Conservation (phyloP, 2,888 invertebrate species). For the Tethea ocularis region DNA sequence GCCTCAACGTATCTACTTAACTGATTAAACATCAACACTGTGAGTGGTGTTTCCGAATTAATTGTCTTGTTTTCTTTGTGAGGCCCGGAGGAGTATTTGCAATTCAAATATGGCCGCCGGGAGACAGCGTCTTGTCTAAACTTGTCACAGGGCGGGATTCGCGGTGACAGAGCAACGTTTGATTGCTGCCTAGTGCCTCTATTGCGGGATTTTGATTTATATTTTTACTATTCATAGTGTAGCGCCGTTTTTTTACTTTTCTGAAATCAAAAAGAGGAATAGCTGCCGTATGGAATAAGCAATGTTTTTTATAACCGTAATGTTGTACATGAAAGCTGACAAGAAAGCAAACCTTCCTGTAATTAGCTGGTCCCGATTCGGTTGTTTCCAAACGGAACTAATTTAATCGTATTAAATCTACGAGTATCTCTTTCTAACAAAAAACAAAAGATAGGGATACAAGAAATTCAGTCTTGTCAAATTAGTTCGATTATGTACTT, state of each 20-base stretch:
- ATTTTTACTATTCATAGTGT: neutral
- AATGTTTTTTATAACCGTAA: no score
- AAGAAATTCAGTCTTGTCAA: no score
- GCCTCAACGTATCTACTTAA: conserved; percentile 49
- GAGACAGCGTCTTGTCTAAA: conserved; percentile 38
- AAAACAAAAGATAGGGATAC: no score
- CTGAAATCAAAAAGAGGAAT: neutral
- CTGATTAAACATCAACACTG: conserved; percentile 66
- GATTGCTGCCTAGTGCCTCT: conserved; percentile 6
- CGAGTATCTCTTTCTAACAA: no score
- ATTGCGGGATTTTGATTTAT: conserved; percentile 1
- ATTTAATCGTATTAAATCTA: no score
- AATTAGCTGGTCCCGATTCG: no score
- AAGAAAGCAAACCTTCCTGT: no score
- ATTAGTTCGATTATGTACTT: no score
- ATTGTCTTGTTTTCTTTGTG: conserved; percentile 76
- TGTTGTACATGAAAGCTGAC: no score
- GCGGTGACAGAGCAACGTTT: conserved; percentile 13
- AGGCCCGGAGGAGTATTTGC: conserved; percentile 56
- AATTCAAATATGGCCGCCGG: conserved; percentile 61
- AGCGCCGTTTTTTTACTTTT: neutral
- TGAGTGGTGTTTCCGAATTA: conserved; percentile 61
- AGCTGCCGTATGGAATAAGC: neutral
- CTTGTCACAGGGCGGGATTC: conserved; percentile 38
- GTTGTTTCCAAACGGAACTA: no score